Evolutionary conservation across 2,113 vertebrate species (phyloP).

Genomic region (Antigone vipio): DNA sequence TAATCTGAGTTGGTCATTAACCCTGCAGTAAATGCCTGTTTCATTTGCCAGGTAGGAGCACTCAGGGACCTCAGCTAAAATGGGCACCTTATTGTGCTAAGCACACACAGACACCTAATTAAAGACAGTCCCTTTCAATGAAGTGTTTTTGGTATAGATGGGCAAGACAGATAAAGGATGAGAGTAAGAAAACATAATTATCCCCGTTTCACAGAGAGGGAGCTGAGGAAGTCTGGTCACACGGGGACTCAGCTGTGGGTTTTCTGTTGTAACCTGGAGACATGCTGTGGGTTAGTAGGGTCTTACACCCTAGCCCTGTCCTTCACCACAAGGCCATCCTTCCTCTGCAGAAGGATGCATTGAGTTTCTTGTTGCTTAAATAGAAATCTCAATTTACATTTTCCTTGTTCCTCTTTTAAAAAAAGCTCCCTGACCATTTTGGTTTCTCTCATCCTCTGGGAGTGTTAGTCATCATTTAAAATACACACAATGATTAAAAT

Average conservation of each 20-base stretch:
- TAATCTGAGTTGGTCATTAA: slow-evolving; percentile 56
- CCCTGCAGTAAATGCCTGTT: slow-evolving; percentile 33
- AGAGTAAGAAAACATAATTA: background rate
- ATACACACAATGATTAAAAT: slow-evolving; percentile 66
- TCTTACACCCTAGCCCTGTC: background rate
- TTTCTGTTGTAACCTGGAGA: background rate
- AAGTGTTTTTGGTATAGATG: background rate
- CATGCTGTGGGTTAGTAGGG: background rate
- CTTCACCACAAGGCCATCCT: background rate
- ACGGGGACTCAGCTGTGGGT: fast-evolving
- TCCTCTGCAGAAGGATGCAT: background rate
- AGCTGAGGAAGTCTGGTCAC: background rate
- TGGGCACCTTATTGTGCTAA: slow-evolving; percentile 45
- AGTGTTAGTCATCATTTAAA: slow-evolving; percentile 67
- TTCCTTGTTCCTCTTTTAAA: slow-evolving; percentile 20
- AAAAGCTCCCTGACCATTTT: slow-evolving; percentile 1
- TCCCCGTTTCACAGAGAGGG: background rate
- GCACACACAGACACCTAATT: slow-evolving; percentile 36
- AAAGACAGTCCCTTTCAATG: slow-evolving; percentile 21
- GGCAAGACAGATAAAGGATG: background rate
- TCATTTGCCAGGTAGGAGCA: slow-evolving; percentile 2
- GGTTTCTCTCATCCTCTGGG: slow-evolving; percentile 53
- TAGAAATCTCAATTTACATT: background rate
- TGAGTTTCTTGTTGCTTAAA: background rate
- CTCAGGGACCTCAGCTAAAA: slow-evolving; percentile 33